A percentile compares a stretch with the other conserved stretches of the same genome.
Evolutionary conservation across 1,140 invertebrate species (phyloP).

Genomic region (Potamilus streckersoni): DNA sequence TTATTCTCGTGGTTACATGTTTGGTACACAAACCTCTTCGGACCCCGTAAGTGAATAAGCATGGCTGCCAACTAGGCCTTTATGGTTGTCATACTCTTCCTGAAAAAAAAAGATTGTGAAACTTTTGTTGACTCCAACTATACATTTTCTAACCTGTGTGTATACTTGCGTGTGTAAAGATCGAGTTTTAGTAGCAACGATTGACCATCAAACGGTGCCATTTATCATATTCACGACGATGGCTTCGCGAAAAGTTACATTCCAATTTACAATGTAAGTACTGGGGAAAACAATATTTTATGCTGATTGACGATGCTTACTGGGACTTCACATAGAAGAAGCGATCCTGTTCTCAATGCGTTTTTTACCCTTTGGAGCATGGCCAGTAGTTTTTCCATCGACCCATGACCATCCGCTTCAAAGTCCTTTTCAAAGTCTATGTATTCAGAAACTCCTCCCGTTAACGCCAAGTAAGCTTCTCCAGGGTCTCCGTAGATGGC

Average conservation of each 20-base stretch:
- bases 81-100: slow-evolving; percentile 37
- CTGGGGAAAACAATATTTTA: too few species aligned
- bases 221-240: too few species aligned
- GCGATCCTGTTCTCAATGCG: slow-evolving; percentile 38
- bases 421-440: slow-evolving; percentile 39
- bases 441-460: slow-evolving; percentile 60
- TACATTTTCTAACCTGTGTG: too few species aligned
- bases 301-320: too few species aligned
- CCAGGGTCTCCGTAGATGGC: slow-evolving; percentile 57
- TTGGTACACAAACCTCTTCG: too few species aligned
- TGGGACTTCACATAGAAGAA: slow-evolving; percentile 50
- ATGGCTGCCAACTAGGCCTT: slow-evolving; percentile 55
- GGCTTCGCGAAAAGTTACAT: too few species aligned
- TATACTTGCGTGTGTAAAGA: too few species aligned
- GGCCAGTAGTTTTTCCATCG: slow-evolving; percentile 6
- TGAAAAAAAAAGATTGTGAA: slow-evolving; percentile 10
- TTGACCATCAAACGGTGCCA: too few species aligned
- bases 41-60: slow-evolving; percentile 54
- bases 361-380: slow-evolving; percentile 47
- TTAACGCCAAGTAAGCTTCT: slow-evolving; percentile 61
- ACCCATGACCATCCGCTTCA: slow-evolving; percentile 16
- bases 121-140: too few species aligned
- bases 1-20: too few species aligned
- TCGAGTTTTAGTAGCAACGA: too few species aligned
- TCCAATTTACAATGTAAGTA: too few species aligned